Evolutionary conservation across 2,797 vertebrate species (phyloP).

Genomic region (Loriculus beryllinus): DNA sequence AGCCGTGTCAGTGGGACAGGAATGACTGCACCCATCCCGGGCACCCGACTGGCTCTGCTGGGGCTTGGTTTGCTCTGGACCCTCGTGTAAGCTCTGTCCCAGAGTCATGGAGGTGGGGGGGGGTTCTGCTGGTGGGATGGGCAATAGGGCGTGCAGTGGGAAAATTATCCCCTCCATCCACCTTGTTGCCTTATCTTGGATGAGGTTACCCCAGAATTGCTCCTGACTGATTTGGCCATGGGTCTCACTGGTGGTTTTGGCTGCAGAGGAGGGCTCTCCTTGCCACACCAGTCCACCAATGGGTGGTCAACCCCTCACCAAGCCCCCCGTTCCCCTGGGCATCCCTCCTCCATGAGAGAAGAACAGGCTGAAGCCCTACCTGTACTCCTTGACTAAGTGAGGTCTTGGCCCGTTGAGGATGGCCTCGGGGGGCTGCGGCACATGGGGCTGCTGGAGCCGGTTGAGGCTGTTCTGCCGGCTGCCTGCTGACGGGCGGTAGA

Average conservation of each 20-base stretch:
- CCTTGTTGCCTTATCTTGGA: neutral
- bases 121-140: accelerated
- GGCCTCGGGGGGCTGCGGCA: conserved; percentile 74
- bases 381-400: conserved; percentile 86
- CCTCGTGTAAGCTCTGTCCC: neutral
- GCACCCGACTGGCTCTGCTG: accelerated
- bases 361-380: conserved; percentile 58
- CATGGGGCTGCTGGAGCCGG: conserved; percentile 81
- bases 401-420: conserved; percentile 87
- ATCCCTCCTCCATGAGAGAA: neutral
- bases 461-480: conserved; percentile 85
- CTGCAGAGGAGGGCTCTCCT: neutral
- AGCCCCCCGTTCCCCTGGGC: no score
- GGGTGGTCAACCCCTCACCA: accelerated
- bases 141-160: accelerated
- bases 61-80: neutral
- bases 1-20: neutral
- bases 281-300: accelerated
- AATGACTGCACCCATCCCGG: accelerated
- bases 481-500: conserved; percentile 72
- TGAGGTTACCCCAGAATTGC: accelerated
- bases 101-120: no score
- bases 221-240: neutral
- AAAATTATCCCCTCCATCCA: neutral
- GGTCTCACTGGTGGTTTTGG: accelerated